Conservation (phyloP, 1,140 invertebrate genomes). For the Ectropis grisescens region DNA sequence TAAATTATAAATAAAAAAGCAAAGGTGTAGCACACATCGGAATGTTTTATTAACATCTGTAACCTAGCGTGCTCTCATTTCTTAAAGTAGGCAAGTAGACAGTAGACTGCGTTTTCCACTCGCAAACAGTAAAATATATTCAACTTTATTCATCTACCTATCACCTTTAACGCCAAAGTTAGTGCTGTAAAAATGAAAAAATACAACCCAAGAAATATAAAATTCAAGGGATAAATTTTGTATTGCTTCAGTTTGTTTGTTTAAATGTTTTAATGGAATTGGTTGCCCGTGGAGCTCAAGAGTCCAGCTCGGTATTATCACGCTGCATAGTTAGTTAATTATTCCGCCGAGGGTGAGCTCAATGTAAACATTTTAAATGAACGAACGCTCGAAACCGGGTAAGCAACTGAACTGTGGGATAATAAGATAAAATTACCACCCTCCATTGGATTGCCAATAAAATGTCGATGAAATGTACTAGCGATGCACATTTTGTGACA, state of each 20-base stretch:
- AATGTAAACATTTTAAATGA: conserved; percentile 5
- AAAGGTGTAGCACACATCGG: no score
- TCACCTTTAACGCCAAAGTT: conserved; percentile 25
- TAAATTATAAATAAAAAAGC: no score
- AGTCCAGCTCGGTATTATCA: neutral
- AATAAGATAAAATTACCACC: conserved; percentile 24
- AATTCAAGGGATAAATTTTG: no score
- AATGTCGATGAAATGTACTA: conserved; percentile 24
- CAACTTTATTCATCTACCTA: conserved; percentile 25
- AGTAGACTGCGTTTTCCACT: conserved; percentile 38
- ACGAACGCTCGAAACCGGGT: neutral
- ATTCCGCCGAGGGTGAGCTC: neutral
- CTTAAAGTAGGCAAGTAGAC: conserved; percentile 41
- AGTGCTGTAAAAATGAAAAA: no score
- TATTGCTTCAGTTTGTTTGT: no score
- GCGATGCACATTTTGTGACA: conserved; percentile 25
- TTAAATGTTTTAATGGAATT: neutral
- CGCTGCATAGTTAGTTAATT: conserved; percentile 2
- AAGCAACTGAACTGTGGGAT: conserved; percentile 2
- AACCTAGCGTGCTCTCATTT: conserved; percentile 42
- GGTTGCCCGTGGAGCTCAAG: neutral
- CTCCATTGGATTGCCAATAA: conserved; percentile 21
- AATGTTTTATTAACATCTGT: no score
- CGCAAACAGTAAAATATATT: no score
- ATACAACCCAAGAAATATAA: no score